Percentiles rank a stretch among this genome's conserved stretches.
phyloP scores from a whole-genome alignment of 1,140 invertebrate genomes.

The Zaprionus camerounensis region DNA sequence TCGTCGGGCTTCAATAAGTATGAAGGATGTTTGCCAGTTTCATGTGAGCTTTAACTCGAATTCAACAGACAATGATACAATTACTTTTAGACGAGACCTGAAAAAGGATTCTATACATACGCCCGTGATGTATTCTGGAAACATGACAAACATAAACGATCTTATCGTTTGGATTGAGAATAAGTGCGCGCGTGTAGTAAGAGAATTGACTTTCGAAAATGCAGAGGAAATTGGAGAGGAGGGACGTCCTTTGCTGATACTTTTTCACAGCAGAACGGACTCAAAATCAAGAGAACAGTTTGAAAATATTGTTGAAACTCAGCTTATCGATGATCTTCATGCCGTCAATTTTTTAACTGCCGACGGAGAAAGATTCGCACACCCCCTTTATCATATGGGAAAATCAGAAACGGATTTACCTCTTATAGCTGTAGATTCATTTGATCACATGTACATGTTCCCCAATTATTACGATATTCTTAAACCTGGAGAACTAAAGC shows the following conservation, averaged over 20 bases:
- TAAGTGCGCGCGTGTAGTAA: slow-evolving; percentile 40
- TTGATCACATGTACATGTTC: slow-evolving; percentile 58
- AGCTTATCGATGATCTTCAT: slow-evolving; percentile 8
- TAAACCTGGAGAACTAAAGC: slow-evolving; percentile 38
- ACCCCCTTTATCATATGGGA: slow-evolving; percentile 45
- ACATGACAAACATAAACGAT: slow-evolving; percentile 2
- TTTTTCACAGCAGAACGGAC: slow-evolving; percentile 47
- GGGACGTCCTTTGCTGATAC: slow-evolving; percentile 45
- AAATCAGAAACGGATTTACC: slow-evolving; percentile 50
- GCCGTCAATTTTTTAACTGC: slow-evolving; percentile 49
- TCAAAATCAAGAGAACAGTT: slow-evolving; percentile 28
- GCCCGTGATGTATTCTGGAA: slow-evolving; percentile 32
- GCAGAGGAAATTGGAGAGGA: slow-evolving; percentile 57
- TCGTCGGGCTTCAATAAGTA: slow-evolving; percentile 90
- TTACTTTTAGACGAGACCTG: slow-evolving; percentile 25
- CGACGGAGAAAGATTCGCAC: slow-evolving; percentile 27
- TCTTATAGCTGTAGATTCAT: slow-evolving; percentile 53
- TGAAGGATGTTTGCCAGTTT: slow-evolving; percentile 97
- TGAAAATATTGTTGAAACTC: slow-evolving; percentile 9
- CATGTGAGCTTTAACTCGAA: slow-evolving; percentile 91
- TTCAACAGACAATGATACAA: slow-evolving; percentile 14
- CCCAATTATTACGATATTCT: slow-evolving; percentile 46
- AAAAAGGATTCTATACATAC: slow-evolving; percentile 1
- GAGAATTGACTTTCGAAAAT: slow-evolving; percentile 59
- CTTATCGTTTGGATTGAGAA: slow-evolving; percentile 25